Base-by-base conservation (phyloP, 2,797 vertebrate species). In the Atherinosoma microstoma region DNA sequence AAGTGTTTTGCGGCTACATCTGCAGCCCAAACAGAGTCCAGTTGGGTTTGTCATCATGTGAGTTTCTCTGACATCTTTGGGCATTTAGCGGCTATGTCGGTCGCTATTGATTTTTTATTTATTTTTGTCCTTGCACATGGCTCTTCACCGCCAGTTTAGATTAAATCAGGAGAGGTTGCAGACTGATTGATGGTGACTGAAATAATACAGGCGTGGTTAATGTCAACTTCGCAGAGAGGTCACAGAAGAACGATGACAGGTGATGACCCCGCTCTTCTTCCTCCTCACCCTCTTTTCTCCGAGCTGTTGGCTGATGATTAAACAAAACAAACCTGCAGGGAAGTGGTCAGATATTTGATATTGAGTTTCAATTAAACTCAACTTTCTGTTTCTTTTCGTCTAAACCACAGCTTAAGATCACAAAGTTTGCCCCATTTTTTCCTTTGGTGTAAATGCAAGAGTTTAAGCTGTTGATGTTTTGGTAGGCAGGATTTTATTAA, bases 171-270 rank as follows among this genome's bases (percentile, higher is more conserved):
- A 64, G 27, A 80, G 34, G 67, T 63, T 79, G 57, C 53, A 71
- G 34, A 34, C 65, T 86, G 75, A 86, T 65, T 65, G 75, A 71
- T 24, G 4, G 66, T 77, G 84, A 76, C 71, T 79, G 65, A 81
- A 76, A 77, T 73, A 64, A 68, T 64, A 27, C 32, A 61, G 60
- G 53, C 70, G 62, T 54, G 51, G 70, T 75, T 75, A 62, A 69
- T 73, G 72, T 71, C 38, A 27, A 27, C 66, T 56, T 66, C 35
- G 47, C 63, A 47, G 67, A 47, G 59, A 51, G 38, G 51, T 10
- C 40, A 27, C 42, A 22, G 27, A 34, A 40, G 56, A 57, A 73
- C 56, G 53, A 64, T 72, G 72, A 76, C 10, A 38, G 69, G 34
- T 30, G 58, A 51, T 62, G 42, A 67, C 9, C 29, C 24, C 63